phyloP scores from a whole-genome alignment of 1,140 invertebrate species.

The Bombus affinis region DNA sequence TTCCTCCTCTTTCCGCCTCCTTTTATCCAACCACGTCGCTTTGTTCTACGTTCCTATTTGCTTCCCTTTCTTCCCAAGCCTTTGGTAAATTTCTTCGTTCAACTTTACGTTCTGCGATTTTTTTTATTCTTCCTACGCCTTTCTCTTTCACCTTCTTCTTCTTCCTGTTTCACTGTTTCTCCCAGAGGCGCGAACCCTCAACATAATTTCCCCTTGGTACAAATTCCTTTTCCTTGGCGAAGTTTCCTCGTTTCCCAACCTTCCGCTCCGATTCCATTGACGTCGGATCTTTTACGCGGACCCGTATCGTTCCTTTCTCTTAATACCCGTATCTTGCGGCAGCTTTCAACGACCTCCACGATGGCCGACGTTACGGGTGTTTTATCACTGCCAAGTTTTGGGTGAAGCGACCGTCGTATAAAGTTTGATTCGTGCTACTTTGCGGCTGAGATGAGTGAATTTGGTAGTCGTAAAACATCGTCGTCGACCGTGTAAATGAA shows the following conservation, averaged over 20 bases:
- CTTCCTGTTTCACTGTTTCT: too few relatives aligned
- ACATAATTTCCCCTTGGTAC: too few relatives aligned
- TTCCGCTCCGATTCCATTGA: background rate
- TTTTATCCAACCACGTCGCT: background rate
- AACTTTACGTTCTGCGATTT: background rate
- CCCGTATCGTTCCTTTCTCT: background rate
- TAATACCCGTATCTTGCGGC: background rate
- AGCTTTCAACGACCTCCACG: background rate
- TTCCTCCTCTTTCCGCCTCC: constrained; percentile 12
- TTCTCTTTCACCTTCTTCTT: background rate
- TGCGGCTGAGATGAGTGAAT: too few relatives aligned
- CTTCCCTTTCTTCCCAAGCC: too few relatives aligned
- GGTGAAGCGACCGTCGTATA: too few relatives aligned
- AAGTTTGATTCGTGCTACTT: background rate
- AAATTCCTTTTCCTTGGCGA: too few relatives aligned
- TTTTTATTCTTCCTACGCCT: too few relatives aligned
- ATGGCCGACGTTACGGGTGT: background rate
- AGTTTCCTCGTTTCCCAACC: background rate
- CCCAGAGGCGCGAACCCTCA: background rate
- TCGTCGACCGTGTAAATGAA: too few relatives aligned
- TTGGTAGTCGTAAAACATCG: too few relatives aligned
- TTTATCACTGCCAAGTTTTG: background rate
- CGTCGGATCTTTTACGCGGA: background rate
- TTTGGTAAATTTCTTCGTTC: too few relatives aligned
- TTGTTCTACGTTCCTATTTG: background rate